These are phyloP conservation scores for Monopis laevigella DNA, from an alignment of 2,888 invertebrate genomes.

Conservation along the genomic window DNA sequence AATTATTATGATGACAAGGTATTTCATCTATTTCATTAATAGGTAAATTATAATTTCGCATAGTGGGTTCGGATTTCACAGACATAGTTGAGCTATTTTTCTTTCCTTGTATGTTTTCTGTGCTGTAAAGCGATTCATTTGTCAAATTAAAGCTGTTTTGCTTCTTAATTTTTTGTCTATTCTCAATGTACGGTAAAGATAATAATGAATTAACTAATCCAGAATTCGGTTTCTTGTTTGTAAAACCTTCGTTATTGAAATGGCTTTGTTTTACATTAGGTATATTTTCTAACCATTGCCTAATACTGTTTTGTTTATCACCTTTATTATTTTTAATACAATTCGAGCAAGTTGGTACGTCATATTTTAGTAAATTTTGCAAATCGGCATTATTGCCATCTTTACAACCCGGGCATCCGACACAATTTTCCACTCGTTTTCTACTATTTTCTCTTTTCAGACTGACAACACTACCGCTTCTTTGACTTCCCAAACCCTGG, in stretches of 20 bases:
- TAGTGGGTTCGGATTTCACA: conserved; percentile 51
- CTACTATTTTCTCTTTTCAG: conserved; percentile 71
- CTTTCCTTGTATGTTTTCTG: conserved; percentile 32
- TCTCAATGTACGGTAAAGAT: conserved; percentile 38
- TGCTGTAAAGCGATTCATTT: conserved; percentile 30
- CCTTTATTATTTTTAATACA: conserved; percentile 66
- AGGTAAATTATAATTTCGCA: conserved; percentile 49
- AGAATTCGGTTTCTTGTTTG: conserved; percentile 28
- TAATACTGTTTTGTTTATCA: conserved; percentile 77
- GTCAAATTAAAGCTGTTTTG: conserved; percentile 44
- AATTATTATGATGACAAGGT: conserved; percentile 28
- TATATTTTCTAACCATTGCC: conserved; percentile 80
- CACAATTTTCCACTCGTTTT: conserved; percentile 58
- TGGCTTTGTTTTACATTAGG: conserved; percentile 50
- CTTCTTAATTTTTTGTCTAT: conserved; percentile 36
- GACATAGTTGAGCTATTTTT: conserved; percentile 43
- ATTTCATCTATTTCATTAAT: conserved; percentile 41
- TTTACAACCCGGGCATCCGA: conserved; percentile 75
- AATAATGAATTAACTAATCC: conserved; percentile 40
- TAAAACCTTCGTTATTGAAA: conserved; percentile 33
- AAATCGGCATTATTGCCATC: conserved; percentile 33
- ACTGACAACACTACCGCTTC: conserved; percentile 64
- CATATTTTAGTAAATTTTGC: conserved; percentile 49
- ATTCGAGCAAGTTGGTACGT: conserved; percentile 57
- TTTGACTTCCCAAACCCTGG: conserved; percentile 57